Conservation (phyloP, 2,113 vertebrate genomes). For the Physeter macrocephalus region DNA sequence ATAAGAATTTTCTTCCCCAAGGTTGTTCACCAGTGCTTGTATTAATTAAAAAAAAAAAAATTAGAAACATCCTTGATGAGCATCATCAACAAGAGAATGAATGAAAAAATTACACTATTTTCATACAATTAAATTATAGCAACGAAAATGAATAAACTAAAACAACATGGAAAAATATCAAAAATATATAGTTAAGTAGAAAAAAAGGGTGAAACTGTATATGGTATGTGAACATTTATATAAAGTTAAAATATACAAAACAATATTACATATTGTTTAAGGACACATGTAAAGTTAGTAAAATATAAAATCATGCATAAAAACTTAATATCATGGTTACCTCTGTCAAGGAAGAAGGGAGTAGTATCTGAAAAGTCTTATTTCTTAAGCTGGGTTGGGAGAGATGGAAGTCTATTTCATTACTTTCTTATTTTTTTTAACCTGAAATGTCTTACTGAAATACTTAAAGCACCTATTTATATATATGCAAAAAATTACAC, state of each 20-base stretch:
- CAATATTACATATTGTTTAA: not conserved
- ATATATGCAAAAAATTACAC: not conserved
- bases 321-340: not conserved
- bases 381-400: not conserved
- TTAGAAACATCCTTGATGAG: not conserved
- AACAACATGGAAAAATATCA: not conserved
- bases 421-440: not conserved
- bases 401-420: not conserved
- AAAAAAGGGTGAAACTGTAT: not conserved
- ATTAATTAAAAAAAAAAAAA: not conserved
- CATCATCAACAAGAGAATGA: not conserved
- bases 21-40: not conserved
- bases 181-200: not conserved
- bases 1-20: not conserved
- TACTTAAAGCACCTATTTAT: not conserved
- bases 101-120: not conserved
- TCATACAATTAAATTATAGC: not conserved
- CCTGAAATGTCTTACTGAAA: not conserved
- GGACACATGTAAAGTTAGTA: not conserved
- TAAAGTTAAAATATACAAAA: conserved; percentile 18
- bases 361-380: not conserved
- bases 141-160: not conserved
- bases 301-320: not conserved
- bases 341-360: not conserved
- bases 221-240: not conserved